Percentiles rank a stretch among this genome's conserved stretches.
Conservation (phyloP, 2,888 invertebrate genomes). For the Acrobasis consociella region DNA sequence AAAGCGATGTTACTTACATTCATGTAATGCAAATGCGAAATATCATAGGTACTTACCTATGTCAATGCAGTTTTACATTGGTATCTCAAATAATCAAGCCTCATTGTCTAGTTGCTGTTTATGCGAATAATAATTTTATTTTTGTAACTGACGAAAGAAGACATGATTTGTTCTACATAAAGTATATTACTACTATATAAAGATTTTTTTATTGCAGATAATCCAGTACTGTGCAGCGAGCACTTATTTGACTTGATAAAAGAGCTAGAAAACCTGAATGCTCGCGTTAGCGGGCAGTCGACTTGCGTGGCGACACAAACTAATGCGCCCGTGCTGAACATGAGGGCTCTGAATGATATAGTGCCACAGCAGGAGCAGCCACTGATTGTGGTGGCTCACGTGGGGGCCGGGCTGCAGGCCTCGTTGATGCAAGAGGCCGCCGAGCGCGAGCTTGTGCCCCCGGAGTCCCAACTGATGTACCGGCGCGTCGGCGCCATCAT, state of each 20-base stretch:
- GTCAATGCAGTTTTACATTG: too few relatives aligned
- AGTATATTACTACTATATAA: not conserved
- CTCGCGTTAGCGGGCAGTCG: conserved; percentile 87
- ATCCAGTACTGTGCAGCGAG: conserved; percentile 91
- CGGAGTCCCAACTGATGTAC: conserved; percentile 55
- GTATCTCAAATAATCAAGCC: too few relatives aligned
- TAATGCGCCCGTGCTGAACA: conserved; percentile 52
- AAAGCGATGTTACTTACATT: not conserved
- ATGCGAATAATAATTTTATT: too few relatives aligned
- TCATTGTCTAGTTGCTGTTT: too few relatives aligned
- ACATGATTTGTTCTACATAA: too few relatives aligned
- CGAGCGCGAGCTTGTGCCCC: conserved; percentile 39
- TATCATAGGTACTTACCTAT: too few relatives aligned
- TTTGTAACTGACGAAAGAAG: too few relatives aligned
- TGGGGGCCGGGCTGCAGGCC: conserved; percentile 44
- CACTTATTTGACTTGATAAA: conserved; percentile 87
- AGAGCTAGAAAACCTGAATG: conserved; percentile 87
- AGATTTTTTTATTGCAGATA: conserved; percentile 82
- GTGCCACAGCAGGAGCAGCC: conserved; percentile 49
- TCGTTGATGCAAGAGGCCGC: conserved; percentile 38
- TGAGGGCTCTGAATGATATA: conserved; percentile 68
- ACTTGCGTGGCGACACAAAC: conserved; percentile 74
- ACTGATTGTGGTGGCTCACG: conserved; percentile 60
- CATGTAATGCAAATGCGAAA: too few relatives aligned
- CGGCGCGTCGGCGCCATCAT: conserved; percentile 65